phyloP scores from a whole-genome alignment of 2,888 invertebrate genomes.

The Acronicta aceris region DNA sequence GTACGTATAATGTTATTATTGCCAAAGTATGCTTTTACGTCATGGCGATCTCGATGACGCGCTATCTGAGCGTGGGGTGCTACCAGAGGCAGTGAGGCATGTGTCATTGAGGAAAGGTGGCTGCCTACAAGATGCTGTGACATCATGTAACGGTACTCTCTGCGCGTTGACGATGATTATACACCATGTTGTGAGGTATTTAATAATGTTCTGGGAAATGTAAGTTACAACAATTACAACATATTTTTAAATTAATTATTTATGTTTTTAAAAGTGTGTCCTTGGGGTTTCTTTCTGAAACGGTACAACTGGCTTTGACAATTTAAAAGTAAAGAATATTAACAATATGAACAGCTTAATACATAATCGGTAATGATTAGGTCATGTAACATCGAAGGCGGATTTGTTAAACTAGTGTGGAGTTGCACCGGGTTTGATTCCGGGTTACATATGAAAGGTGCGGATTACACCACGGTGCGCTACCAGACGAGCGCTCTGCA shows the following conservation, averaged over 20 bases:
- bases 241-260: too few relatives aligned
- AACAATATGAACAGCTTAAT: too few relatives aligned
- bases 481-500: conserved; percentile 2
- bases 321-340: too few relatives aligned
- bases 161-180: not conserved
- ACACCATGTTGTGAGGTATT: not conserved
- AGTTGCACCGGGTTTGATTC: not conserved
- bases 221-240: too few relatives aligned
- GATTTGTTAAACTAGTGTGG: conserved; percentile 15
- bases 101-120: conserved; percentile 42
- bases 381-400: conserved; percentile 13
- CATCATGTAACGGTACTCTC: conserved; percentile 18
- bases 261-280: too few relatives aligned
- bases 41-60: conserved; percentile 17
- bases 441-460: conserved; percentile 14
- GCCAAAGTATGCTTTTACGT: conserved; percentile 16
- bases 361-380: not conserved
- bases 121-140: not conserved
- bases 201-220: not conserved
- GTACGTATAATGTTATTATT: conserved; percentile 7
- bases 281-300: too few relatives aligned
- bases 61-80: not conserved
- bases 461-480: conserved; percentile 5
- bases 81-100: not conserved
- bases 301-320: too few relatives aligned